These are phyloP conservation scores for Daphoenositta chrysoptera DNA, from an alignment of 2,113 vertebrate genomes.

Conservation along the genomic window DNA sequence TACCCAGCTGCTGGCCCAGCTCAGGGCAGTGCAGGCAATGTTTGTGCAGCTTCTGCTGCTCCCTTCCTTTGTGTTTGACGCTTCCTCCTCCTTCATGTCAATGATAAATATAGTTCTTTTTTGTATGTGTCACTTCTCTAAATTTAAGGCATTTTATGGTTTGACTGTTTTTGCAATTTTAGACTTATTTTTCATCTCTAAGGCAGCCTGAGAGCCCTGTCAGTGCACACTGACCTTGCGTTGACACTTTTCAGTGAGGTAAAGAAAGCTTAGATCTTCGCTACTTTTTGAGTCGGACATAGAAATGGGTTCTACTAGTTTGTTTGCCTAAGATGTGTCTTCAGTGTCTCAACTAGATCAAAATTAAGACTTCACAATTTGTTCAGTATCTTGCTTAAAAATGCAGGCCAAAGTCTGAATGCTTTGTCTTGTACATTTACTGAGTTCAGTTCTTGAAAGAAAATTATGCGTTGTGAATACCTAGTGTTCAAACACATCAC, in stretches of 20 bases:
- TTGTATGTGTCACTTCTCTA: conserved; percentile 35
- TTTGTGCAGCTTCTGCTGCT: conserved; percentile 22
- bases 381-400: not conserved
- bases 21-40: not conserved
- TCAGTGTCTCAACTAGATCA: not conserved
- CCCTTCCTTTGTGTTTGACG: conserved; percentile 28
- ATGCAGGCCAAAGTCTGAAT: not conserved
- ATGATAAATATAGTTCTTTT: not conserved
- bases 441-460: not conserved
- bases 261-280: not conserved
- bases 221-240: not conserved
- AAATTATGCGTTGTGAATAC: not conserved
- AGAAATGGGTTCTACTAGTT: not conserved
- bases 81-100: conserved; percentile 24
- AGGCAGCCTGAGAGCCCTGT: not conserved
- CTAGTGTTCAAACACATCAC: not conserved
- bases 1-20: not conserved
- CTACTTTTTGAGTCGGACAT: not conserved
- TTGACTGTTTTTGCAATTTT: not conserved
- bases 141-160: conserved; percentile 11
- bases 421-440: not conserved
- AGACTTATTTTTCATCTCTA: not conserved
- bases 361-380: not conserved
- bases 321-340: not conserved
- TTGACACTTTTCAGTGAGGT: not conserved